Base-by-base conservation (phyloP, 2,797 vertebrate species). In the Anableps anableps region DNA sequence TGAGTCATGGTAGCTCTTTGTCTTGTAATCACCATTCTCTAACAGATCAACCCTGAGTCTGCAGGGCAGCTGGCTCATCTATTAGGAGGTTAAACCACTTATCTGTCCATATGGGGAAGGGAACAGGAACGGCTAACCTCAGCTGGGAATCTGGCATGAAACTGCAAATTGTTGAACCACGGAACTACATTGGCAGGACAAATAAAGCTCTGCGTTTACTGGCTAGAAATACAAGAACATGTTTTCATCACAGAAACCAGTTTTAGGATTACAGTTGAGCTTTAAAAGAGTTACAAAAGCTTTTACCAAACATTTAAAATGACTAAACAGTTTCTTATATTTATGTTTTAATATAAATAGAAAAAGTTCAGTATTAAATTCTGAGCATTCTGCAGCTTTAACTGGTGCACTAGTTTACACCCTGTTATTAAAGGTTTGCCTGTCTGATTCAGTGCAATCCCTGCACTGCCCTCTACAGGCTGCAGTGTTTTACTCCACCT, bases 71-170 rank as follows among this genome's bases (percentile, higher is more conserved):
- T 79, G 84, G 48, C 84, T 85, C 79, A 74, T 75, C 82, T 80
- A 87, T 80, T 76, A 83, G 38, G 74, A 87, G 86, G 83, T 88
- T 94, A 95, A 95, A 94, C 89, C 92, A 91, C 91, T 94, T 94
- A 93, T 89, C 85, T 50, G 73, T 81, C 90, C 94, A 92, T 91
- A 93, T 91, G 91, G 88, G 91, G 88, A 79, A 86, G 71, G 74
- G 68, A 58, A 77, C 26, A 9, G 43, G 66, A 74, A 38, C 48
- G 26, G 58, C 47, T 72, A 76, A 85, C 86, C 79, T 90, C 81
- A 81, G 81, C 75, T 77, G 86, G 82, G 84, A 85, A 55, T 31
- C 77, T 80, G 78, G 80, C 64, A 88, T 76, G 77, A 84, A 83
- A 76, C 77, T 36, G 79, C 83, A 86, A 80, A 74, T 76, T 23